Percentiles rank a stretch among this genome's conserved stretches.
Conservation (phyloP, 2,113 vertebrate genomes). For the Zonotrichia leucophrys region DNA sequence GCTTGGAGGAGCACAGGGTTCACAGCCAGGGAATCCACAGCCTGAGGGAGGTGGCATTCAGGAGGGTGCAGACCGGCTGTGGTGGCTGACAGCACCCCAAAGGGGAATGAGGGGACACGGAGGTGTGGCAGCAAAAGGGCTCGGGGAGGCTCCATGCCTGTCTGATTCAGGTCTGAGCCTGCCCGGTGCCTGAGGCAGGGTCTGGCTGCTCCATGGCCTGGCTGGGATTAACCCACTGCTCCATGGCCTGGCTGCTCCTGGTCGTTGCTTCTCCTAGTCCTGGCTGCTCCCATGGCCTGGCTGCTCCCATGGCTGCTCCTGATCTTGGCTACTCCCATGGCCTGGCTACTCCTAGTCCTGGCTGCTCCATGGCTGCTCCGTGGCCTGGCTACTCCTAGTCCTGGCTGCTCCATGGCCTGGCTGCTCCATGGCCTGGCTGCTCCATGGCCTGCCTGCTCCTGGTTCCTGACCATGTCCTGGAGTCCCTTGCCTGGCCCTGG, state of each 20-base stretch:
- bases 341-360: too few relatives aligned
- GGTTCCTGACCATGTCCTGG: rapidly evolving
- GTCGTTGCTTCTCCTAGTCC: not conserved
- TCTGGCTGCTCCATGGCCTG: not conserved
- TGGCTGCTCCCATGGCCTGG: not conserved
- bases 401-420: not conserved
- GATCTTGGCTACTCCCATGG: too few relatives aligned
- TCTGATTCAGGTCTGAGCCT: not conserved
- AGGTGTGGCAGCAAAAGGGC: not conserved
- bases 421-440: not conserved
- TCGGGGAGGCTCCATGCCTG: not conserved
- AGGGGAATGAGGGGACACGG: not conserved
- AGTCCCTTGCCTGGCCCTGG: not conserved
- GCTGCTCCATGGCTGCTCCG: too few relatives aligned
- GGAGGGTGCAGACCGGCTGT: not conserved
- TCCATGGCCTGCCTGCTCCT: not conserved
- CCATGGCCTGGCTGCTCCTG: too few relatives aligned
- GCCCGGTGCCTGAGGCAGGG: rapidly evolving
- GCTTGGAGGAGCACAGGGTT: not conserved
- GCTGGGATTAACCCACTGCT: not conserved
- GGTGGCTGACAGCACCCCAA: not conserved
- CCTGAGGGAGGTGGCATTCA: not conserved
- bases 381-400: not conserved
- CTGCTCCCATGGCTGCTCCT: not conserved
- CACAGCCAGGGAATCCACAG: rapidly evolving